Base-by-base conservation (phyloP, 2,797 vertebrate genomes). In the Erethizon dorsatum region DNA sequence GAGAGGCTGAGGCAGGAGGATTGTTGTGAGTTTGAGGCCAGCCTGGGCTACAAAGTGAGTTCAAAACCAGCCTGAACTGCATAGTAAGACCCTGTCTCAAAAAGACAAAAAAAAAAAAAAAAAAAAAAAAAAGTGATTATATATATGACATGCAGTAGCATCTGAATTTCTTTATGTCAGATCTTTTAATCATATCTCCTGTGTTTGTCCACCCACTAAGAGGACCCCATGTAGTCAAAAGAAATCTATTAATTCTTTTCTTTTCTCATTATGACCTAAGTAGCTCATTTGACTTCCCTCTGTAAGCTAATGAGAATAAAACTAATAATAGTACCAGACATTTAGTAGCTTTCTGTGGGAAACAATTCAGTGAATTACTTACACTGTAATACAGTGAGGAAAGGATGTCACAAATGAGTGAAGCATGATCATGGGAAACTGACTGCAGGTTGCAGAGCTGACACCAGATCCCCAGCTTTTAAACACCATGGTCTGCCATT, bases 231-330 rank as follows among this genome's bases (percentile, higher is more conserved):
- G 9, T 13, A 63, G 52, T 31, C 33, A 67, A 84, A 77, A 85
- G 22, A 24, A 82, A 65, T 88, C n/a, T 71, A 14, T 87, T 75
- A 69, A 63, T 69, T 57, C 3, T 65, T 91, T 86, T 92, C 2
- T 24, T 96, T 77, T 83, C 31, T 84, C 28, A 47, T 71, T 79
- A 33, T 88, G 61, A 37, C 45, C 22, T 92, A 90, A 22, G 20
- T 71, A 50, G 71, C 59, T 87, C 50, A 65, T 47, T 33, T 82
- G 31, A 83, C 63, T 93, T 79, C 28, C 20, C 14, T 75, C n/a
- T 65, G 11, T 87, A 28, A 95, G 63, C 24, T 83, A 57, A 52
- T 69, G 13, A 92, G n/a, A 95, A 90, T 61, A 85, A 89, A 88
- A 57, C 37, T 88, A 83, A 33, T 6, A 83, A 15, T 75, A 47